phyloP scores from a whole-genome alignment of 2,113 vertebrate species.

The Sterrhoptilus dennistouni region DNA sequence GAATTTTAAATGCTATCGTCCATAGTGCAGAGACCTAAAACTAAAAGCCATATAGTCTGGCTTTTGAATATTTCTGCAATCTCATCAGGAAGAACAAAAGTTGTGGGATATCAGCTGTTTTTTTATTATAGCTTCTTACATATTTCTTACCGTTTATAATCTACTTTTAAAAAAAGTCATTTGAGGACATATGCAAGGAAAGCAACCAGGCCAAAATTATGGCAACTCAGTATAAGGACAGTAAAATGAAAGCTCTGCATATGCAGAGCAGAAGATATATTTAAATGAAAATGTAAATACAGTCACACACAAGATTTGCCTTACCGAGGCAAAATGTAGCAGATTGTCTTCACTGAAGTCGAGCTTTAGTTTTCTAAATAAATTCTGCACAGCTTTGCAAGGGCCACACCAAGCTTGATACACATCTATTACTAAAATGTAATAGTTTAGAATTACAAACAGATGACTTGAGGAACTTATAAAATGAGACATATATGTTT shows the following conservation, averaged over 20 bases:
- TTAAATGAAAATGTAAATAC: background rate
- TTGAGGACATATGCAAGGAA: background rate
- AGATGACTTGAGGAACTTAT: background rate
- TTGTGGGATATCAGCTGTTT: background rate
- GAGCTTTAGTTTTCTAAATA: constrained; percentile 72
- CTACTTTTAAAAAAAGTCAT: background rate
- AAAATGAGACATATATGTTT: background rate
- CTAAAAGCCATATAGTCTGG: fast-evolving
- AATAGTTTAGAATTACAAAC: background rate
- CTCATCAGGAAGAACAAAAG: background rate
- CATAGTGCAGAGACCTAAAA: background rate
- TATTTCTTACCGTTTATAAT: background rate
- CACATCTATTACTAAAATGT: constrained; percentile 72
- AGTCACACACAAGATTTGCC: background rate
- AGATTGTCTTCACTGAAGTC: constrained; percentile 70
- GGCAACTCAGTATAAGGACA: background rate
- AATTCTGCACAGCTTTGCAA: constrained; percentile 73
- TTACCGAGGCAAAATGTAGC: constrained; percentile 76
- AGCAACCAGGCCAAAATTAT: background rate
- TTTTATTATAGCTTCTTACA: background rate
- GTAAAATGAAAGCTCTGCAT: background rate
- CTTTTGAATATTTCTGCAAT: background rate
- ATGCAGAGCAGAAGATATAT: background rate
- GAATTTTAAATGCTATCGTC: background rate
- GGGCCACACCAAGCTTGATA: constrained; percentile 80